A percentile compares a stretch with the other conserved stretches of the same genome.
These are phyloP conservation scores for Orthonychiurus folsomi DNA, from an alignment of 2,888 invertebrate genomes.

Conservation along the genomic window DNA sequence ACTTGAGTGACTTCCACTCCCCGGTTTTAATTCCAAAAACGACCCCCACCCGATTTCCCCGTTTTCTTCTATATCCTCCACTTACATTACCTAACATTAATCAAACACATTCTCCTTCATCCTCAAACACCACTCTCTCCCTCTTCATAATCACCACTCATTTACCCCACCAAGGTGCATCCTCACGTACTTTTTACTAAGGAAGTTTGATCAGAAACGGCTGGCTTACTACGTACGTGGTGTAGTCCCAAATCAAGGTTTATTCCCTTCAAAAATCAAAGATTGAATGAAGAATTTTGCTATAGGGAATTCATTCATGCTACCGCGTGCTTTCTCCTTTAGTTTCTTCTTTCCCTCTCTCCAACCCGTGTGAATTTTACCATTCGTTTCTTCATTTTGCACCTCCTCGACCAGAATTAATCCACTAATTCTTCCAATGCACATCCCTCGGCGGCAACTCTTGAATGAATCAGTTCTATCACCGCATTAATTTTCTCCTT, in stretches of 20 bases:
- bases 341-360: too few species aligned
- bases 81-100: not conserved
- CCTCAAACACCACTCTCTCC: not conserved
- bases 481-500: not conserved
- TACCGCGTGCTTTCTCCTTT: too few species aligned
- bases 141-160: not conserved
- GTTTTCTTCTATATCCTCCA: not conserved
- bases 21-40: not conserved
- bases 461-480: conserved; percentile 1
- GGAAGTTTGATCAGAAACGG: not conserved
- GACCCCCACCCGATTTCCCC: not conserved
- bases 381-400: conserved; percentile 1
- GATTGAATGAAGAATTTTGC: too few species aligned
- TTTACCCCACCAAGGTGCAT: not conserved
- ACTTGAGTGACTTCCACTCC: not conserved
- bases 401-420: not conserved
- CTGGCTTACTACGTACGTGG: not conserved
- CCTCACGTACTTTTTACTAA: not conserved
- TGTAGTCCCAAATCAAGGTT: too few species aligned
- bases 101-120: not conserved
- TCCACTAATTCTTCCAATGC: not conserved
- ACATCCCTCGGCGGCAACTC: not conserved
- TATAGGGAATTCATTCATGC: not conserved
- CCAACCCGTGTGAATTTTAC: not conserved
- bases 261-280: not conserved